phyloP scores from a whole-genome alignment of 1,140 invertebrate species.

The Sarcophaga peregrina region DNA sequence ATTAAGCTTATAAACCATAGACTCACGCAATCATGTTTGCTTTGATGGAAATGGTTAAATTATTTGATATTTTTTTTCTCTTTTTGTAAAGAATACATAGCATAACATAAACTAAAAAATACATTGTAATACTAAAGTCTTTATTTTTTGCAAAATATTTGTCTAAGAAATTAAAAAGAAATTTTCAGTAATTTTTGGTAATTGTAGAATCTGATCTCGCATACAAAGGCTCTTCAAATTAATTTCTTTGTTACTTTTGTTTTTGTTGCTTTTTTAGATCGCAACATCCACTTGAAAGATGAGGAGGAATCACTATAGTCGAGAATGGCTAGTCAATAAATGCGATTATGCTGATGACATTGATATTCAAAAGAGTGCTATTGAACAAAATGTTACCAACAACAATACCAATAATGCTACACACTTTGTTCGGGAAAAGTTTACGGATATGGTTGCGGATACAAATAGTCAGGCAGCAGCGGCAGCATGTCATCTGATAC shows the following conservation, averaged over 20 bases:
- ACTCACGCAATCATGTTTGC: slow-evolving; percentile 30
- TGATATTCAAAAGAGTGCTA: neutral
- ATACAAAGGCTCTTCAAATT: neutral
- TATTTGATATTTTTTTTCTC: neutral
- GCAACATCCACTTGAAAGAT: slow-evolving; percentile 38
- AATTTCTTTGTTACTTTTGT: neutral
- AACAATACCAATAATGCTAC: neutral
- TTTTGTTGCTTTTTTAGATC: slow-evolving; percentile 15
- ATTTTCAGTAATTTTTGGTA: slow-evolving; percentile 21
- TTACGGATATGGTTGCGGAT: neutral
- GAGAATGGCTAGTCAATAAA: slow-evolving; percentile 62
- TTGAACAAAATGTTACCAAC: neutral
- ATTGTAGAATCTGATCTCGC: neutral
- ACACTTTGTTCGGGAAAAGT: neutral
- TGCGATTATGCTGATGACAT: slow-evolving; percentile 10
- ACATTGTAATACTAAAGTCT: neutral
- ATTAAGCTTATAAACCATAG: slow-evolving; percentile 6
- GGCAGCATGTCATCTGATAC: neutral
- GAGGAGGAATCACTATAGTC: slow-evolving; percentile 47
- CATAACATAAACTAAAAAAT: neutral
- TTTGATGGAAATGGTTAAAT: neutral
- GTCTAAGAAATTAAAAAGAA: slow-evolving; percentile 19
- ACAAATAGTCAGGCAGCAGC: neutral
- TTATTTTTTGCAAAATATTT: neutral
- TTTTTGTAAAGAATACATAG: neutral